Evolutionary conservation across 2,888 invertebrate species (phyloP), one percentile per base, ranked within the genome.

Genomic region (Iphiclides podalirius): DNA sequence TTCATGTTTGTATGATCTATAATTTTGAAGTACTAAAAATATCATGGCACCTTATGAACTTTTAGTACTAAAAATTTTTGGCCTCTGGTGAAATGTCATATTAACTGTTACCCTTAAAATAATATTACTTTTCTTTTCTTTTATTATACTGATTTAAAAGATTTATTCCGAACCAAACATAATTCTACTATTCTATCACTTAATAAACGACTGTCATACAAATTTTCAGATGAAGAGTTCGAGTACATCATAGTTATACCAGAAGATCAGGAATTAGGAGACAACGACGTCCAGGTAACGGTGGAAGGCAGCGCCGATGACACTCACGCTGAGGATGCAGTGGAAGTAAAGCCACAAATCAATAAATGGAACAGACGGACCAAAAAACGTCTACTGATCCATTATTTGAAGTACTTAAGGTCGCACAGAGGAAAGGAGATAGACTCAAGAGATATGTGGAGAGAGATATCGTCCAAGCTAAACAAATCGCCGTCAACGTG

Each of bases 161-260:
- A n/a, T n/a, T n/a, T n/a, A n/a, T n/a, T n/a, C n/a, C n/a, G n/a
- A n/a, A n/a, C n/a, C n/a, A n/a, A n/a, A n/a, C n/a, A n/a, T n/a
- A n/a, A n/a, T n/a, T n/a, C n/a, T n/a, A n/a, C n/a, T n/a, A n/a
- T n/a, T n/a, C n/a, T n/a, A n/a, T n/a, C n/a, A n/a, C n/a, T n/a
- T n/a, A n/a, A n/a, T n/a, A n/a, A n/a, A n/a, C n/a, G n/a, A n/a
- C n/a, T n/a, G n/a, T 23, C 33, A 11, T 55, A 31, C 35, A n/a
- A n/a, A 12, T 47, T 66, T 75, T 17, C 83, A 88, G 87, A 87
- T 55, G 87, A 87, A 0, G 87, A 87, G 49, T 85, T 72, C 41
- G 74, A 86, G 59, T 87, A 85, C 59, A 83, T 88, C 13, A 86
- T 88, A 11, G 84, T 88, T 0, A 64, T 87, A 46, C 81, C 84